A percentile compares a stretch with the other conserved stretches of the same genome.
phyloP scores from a whole-genome alignment of 2,113 vertebrate genomes.

The Aphelocoma coerulescens region DNA sequence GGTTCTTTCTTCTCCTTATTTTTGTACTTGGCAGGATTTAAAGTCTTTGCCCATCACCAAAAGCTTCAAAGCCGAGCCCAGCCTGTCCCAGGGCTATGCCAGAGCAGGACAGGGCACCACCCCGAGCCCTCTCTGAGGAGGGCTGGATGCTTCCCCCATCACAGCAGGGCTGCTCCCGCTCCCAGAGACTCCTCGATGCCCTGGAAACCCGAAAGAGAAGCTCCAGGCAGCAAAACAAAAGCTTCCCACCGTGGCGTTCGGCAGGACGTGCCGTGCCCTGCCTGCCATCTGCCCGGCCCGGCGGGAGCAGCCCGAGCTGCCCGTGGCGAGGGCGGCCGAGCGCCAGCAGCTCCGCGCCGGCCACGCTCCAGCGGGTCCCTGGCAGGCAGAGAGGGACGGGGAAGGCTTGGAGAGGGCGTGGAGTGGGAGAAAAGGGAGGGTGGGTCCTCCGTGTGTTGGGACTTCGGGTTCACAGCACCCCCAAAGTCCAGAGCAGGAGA shows the following conservation, averaged over 20 bases:
- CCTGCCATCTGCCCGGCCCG: conserved; percentile 46
- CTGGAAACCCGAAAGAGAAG: conserved; percentile 17
- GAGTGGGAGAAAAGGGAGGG: accelerated
- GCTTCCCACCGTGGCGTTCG: not conserved
- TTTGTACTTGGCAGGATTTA: not conserved
- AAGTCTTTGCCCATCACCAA: not conserved
- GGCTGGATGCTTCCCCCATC: accelerated
- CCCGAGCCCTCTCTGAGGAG: not conserved
- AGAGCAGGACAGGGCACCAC: not conserved
- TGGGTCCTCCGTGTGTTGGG: accelerated
- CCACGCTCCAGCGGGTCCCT: not conserved
- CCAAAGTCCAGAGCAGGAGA: not conserved
- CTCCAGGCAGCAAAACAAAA: conserved; percentile 13
- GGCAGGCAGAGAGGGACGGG: not conserved
- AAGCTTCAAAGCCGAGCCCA: not conserved
- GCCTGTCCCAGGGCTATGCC: accelerated
- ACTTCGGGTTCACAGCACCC: no score
- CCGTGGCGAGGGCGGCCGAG: not conserved
- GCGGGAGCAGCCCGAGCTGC: not conserved
- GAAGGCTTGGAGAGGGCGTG: accelerated
- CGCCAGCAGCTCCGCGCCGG: accelerated
- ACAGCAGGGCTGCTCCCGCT: accelerated
- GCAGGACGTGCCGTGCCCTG: not conserved
- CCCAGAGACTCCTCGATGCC: not conserved
- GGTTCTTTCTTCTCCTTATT: not conserved